Evolutionary conservation across 2,888 invertebrate genomes (phyloP).

Genomic region (Tortricodes alternella): DNA sequence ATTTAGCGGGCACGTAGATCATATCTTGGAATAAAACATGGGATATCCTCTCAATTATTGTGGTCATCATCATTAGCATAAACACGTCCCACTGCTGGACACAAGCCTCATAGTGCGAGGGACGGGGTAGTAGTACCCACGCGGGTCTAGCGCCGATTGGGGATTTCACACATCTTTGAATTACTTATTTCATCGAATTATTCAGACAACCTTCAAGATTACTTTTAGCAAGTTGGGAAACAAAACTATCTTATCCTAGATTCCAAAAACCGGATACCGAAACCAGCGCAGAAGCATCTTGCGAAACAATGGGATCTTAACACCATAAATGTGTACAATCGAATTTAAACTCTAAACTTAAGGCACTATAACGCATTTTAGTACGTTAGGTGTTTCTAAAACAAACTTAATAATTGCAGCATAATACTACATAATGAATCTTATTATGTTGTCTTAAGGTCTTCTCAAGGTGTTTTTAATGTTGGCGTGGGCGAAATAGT

Average conservation of each 20-base stretch:
- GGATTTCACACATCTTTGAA: no score
- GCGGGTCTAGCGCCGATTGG: no score
- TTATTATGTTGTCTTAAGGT: slow-evolving; percentile 10
- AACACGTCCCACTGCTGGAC: no score
- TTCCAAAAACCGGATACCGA: slow-evolving; percentile 17
- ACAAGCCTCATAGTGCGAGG: no score
- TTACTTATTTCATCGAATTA: neutral
- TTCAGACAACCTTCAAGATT: no score
- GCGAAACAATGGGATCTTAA: slow-evolving; percentile 21
- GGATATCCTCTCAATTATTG: no score
- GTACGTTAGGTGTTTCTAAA: neutral
- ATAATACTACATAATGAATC: neutral
- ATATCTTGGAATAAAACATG: no score
- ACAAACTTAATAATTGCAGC: slow-evolving; percentile 3
- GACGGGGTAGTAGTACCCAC: no score
- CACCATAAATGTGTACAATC: neutral
- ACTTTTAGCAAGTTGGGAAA: slow-evolving; percentile 5
- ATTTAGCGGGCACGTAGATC: no score
- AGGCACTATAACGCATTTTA: neutral
- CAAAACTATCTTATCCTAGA: neutral
- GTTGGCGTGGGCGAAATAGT: slow-evolving; percentile 4
- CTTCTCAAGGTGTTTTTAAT: slow-evolving; percentile 1
- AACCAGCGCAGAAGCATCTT: slow-evolving; percentile 6
- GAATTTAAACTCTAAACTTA: neutral
- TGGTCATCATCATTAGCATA: no score